Percentiles rank a stretch among this genome's conserved stretches.
Evolutionary conservation across 2,113 vertebrate species (phyloP).

Genomic region (Sinosuthora webbiana): DNA sequence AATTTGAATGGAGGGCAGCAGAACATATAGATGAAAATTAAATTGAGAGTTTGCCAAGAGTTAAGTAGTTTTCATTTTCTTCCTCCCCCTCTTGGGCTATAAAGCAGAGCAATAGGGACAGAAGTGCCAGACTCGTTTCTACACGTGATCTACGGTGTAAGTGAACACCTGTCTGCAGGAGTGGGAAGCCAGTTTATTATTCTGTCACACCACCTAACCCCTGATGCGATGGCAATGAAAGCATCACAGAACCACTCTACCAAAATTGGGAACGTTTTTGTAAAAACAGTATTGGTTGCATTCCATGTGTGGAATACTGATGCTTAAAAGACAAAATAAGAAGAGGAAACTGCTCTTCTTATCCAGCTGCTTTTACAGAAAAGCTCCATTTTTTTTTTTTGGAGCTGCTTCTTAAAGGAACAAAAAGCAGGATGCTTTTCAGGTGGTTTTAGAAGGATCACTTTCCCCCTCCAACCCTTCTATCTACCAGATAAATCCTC

Average conservation of each 20-base stretch:
- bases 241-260: not conserved
- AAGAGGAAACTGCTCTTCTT: not conserved
- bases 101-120: not conserved
- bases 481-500: not conserved
- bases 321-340: not conserved
- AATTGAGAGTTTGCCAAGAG: not conserved
- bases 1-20: not conserved
- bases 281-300: not conserved
- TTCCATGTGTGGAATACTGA: not conserved
- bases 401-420: not conserved
- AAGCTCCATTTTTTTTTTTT: not conserved
- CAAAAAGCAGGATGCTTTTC: not conserved
- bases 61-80: not conserved
- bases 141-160: not conserved
- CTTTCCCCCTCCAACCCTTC: not conserved
- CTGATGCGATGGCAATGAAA: not conserved
- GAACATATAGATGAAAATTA: constrained; percentile 12
- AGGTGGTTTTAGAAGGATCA: not conserved
- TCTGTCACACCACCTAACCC: not conserved
- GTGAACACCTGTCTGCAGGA: not conserved
- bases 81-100: not conserved
- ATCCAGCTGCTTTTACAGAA: not conserved
- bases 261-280: not conserved
- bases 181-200: constrained; percentile 1
- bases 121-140: not conserved